Evolutionary conservation across 2,888 invertebrate genomes (phyloP).

Genomic region (Parasteatoda lunata): DNA sequence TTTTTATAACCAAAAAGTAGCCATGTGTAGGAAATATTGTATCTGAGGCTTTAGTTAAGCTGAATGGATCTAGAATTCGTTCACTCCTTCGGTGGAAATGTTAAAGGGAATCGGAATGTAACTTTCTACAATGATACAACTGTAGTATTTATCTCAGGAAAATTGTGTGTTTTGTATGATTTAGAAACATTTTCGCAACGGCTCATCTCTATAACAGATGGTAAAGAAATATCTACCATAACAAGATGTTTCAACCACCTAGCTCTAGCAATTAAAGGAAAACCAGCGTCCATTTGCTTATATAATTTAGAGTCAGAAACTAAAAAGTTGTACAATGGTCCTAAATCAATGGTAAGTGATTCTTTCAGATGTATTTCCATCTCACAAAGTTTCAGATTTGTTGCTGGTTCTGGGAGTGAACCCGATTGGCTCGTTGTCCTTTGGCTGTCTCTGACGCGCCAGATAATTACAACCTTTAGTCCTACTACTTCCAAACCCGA

Average conservation of each 20-base stretch:
- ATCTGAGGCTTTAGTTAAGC: too few relatives aligned
- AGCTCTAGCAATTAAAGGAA: slow-evolving; percentile 9
- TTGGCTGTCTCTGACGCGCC: slow-evolving; percentile 30
- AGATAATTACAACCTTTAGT: slow-evolving; percentile 14
- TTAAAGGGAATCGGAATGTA: background rate
- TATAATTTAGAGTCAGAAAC: slow-evolving; percentile 30
- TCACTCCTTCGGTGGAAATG: slow-evolving; percentile 36
- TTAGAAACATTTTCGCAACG: slow-evolving; percentile 26
- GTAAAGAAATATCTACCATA: slow-evolving; percentile 25
- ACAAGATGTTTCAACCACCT: slow-evolving; percentile 3
- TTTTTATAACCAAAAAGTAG: too few relatives aligned
- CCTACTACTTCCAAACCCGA: background rate
- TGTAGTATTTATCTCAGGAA: slow-evolving; percentile 31
- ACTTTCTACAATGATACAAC: slow-evolving; percentile 45
- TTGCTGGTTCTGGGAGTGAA: slow-evolving; percentile 16
- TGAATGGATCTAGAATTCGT: slow-evolving; percentile 28
- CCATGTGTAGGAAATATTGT: too few relatives aligned
- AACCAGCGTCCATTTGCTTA: slow-evolving; percentile 24
- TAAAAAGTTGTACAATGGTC: slow-evolving; percentile 20
- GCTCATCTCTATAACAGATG: slow-evolving; percentile 10
- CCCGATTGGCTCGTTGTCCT: slow-evolving; percentile 50
- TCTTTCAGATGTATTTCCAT: slow-evolving; percentile 16
- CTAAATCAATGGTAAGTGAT: background rate
- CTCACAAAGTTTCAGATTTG: slow-evolving; percentile 34
- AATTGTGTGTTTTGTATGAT: slow-evolving; percentile 30